A percentile compares a stretch with the other conserved stretches of the same genome.
Conservation (phyloP, 2,888 invertebrate genomes). For the Phengaris alcon region DNA sequence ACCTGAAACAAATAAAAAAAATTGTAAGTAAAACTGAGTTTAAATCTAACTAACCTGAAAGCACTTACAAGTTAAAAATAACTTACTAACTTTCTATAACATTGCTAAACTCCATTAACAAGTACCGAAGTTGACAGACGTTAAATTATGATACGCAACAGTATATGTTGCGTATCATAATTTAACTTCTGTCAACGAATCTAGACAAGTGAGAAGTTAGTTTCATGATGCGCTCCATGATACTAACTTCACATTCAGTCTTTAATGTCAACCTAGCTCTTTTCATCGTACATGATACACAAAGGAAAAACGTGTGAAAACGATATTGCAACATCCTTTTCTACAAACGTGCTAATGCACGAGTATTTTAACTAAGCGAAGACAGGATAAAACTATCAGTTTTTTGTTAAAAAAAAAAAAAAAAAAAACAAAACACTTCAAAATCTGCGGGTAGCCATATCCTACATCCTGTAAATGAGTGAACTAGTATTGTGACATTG, state of each 20-base stretch:
- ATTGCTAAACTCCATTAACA: conserved; percentile 4
- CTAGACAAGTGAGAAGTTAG: not conserved
- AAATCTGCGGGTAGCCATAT: conserved; percentile 9
- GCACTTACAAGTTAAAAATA: conserved; percentile 19
- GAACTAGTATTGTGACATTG: conserved; percentile 2
- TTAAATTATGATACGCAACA: too few relatives aligned
- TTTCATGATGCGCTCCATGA: not conserved
- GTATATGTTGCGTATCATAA: conserved; percentile 3
- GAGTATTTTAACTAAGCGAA: too few relatives aligned
- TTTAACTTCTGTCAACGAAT: conserved; percentile 17
- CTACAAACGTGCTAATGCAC: too few relatives aligned
- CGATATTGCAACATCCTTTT: too few relatives aligned
- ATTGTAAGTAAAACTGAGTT: not conserved
- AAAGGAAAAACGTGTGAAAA: too few relatives aligned
- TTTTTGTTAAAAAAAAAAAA: not conserved
- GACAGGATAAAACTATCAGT: not conserved
- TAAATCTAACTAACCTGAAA: not conserved
- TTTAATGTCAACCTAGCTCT: not conserved
- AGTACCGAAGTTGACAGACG: not conserved
- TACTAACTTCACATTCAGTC: not conserved
- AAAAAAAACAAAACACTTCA: not conserved
- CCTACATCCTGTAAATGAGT: not conserved
- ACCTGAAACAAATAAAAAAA: conserved; percentile 24
- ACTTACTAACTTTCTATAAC: not conserved
- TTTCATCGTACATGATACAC: too few relatives aligned